A percentile compares a stretch with the other conserved stretches of the same genome.
Conservation (phyloP, 1,140 invertebrate genomes). For the Teleopsis dalmanni region DNA sequence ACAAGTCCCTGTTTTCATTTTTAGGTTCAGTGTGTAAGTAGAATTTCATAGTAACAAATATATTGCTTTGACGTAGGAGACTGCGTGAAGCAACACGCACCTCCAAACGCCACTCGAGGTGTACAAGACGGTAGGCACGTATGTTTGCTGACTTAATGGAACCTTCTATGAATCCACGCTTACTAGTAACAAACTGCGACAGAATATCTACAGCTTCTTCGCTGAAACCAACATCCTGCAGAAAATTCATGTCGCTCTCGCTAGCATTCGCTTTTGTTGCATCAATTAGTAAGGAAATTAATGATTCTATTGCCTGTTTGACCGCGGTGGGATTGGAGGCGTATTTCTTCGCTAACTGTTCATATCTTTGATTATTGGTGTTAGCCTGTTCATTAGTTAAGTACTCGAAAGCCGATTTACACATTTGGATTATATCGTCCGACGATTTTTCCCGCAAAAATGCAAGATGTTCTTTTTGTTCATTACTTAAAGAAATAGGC, state of each 20-base stretch:
- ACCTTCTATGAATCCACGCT: constrained; percentile 33
- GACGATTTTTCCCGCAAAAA: constrained; percentile 21
- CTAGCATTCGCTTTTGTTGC: constrained; percentile 19
- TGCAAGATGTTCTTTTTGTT: constrained; percentile 24
- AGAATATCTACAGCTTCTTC: constrained; percentile 25
- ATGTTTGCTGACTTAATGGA: constrained; percentile 40
- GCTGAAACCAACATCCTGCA: constrained; percentile 24
- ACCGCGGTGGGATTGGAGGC: constrained; percentile 13
- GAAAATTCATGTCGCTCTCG: constrained; percentile 10
- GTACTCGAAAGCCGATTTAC: constrained; percentile 38
- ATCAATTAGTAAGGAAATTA: constrained; percentile 33
- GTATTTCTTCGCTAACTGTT: constrained; percentile 26
- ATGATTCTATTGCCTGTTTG: constrained; percentile 26
- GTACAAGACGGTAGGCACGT: constrained; percentile 30
- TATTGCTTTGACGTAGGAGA: constrained; percentile 24
- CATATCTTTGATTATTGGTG: constrained; percentile 26
- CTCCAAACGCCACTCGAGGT: constrained; percentile 38
- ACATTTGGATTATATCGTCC: constrained; percentile 29
- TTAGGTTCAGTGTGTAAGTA: constrained; percentile 38
- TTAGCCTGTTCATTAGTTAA: constrained; percentile 28
- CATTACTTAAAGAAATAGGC: constrained; percentile 22
- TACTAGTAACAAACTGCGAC: constrained; percentile 34
- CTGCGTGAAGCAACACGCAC: constrained; percentile 30
- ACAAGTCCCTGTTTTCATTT: constrained; percentile 33
- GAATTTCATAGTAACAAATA: constrained; percentile 33